Conservation (phyloP, 2,113 vertebrate species). For the Choloepus hoffmanni region DNA sequence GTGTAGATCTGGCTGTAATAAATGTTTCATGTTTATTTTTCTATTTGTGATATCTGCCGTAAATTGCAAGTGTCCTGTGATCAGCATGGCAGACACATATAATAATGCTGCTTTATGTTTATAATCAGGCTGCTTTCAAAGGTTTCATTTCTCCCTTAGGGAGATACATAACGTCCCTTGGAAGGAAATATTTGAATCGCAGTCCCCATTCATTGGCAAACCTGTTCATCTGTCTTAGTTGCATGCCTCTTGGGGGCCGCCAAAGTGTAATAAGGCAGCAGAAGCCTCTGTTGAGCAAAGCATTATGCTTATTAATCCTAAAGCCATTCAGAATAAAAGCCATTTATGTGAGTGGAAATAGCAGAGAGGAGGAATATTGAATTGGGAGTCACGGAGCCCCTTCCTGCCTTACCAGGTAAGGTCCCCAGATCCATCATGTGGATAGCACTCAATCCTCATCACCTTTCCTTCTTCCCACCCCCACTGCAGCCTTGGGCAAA, state of each 20-base stretch:
- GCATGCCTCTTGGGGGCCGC: background rate
- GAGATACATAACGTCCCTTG: slow-evolving; percentile 41
- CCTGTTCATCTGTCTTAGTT: slow-evolving; percentile 66
- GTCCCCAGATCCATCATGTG: no score
- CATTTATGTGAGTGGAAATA: background rate
- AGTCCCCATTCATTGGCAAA: slow-evolving; percentile 55
- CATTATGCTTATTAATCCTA: slow-evolving; percentile 45
- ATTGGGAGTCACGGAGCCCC: background rate
- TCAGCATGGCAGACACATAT: slow-evolving; percentile 70
- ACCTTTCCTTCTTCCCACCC: background rate
- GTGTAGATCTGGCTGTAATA: slow-evolving; percentile 32
- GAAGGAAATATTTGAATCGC: slow-evolving; percentile 46
- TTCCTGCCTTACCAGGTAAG: background rate
- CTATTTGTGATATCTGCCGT: slow-evolving; percentile 62
- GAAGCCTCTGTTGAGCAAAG: slow-evolving; percentile 23
- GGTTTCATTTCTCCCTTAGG: slow-evolving; percentile 71
- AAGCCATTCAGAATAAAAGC: slow-evolving; percentile 36
- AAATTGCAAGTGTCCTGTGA: slow-evolving; percentile 67
- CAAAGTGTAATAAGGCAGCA: slow-evolving; percentile 42
- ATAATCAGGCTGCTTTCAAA: slow-evolving; percentile 71
- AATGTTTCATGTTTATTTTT: slow-evolving; percentile 70
- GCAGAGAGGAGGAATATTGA: background rate
- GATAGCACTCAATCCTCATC: background rate
- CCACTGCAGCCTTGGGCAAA: background rate
- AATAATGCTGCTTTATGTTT: slow-evolving; percentile 75